A percentile compares a stretch with the other conserved stretches of the same genome.
Evolutionary conservation across 2,797 vertebrate species (phyloP).

Genomic region (Coilia nasus): DNA sequence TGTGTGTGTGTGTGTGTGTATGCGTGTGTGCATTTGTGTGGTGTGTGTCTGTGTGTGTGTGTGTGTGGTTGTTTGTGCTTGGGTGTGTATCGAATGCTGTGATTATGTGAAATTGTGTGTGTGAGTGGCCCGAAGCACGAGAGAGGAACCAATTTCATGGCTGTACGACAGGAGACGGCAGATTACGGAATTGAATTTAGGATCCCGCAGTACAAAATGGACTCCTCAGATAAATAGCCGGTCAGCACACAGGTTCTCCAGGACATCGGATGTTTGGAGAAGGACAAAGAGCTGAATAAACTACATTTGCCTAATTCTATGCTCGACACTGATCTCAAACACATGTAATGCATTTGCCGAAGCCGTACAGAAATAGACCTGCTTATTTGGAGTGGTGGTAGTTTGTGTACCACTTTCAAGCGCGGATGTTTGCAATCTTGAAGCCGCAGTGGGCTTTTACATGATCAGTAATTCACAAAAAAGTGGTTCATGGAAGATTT

Average conservation of each 20-base stretch:
- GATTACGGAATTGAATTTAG: slow-evolving; percentile 1
- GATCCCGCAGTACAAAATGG: background rate
- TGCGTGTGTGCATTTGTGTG: background rate
- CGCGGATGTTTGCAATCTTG: slow-evolving; percentile 50
- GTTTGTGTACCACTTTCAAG: slow-evolving; percentile 43
- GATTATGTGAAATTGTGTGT: background rate
- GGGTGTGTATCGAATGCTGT: background rate
- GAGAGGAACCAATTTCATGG: background rate
- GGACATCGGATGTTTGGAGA: slow-evolving; percentile 25
- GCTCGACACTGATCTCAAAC: slow-evolving; percentile 40
- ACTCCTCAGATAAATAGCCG: background rate
- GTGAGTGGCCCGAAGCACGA: background rate
- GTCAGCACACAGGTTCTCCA: background rate
- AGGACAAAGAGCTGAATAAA: slow-evolving; percentile 25
- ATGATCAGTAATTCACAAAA: slow-evolving; percentile 52
- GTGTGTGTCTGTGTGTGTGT: background rate
- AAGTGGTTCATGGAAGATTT: slow-evolving; percentile 45
- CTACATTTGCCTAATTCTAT: background rate
- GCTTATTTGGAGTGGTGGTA: slow-evolving; percentile 46
- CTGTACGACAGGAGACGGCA: background rate
- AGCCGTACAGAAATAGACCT: slow-evolving; percentile 49
- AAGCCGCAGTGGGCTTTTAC: slow-evolving; percentile 45
- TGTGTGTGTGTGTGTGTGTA: background rate
- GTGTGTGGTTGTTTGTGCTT: background rate
- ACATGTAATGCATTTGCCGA: slow-evolving; percentile 45